phyloP scores from a whole-genome alignment of 2,797 vertebrate genomes.

The Sebastes cheni region DNA sequence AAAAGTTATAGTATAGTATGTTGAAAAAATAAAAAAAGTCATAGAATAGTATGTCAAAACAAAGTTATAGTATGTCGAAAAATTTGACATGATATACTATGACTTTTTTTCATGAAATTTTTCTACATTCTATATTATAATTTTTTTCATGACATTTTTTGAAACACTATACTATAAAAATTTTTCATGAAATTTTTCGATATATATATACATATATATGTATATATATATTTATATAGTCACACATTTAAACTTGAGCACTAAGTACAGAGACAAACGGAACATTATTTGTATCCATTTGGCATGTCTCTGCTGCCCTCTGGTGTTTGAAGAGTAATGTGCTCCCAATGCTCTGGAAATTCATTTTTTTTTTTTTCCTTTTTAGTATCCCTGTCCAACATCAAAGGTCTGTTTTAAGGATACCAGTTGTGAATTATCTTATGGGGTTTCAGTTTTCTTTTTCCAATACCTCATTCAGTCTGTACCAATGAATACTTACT shows the following conservation, averaged over 20 bases:
- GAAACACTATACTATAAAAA: no score
- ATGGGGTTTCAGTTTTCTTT: background rate
- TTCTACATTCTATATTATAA: no score
- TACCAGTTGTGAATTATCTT: background rate
- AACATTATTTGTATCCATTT: background rate
- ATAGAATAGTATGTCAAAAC: no score
- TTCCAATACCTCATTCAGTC: background rate
- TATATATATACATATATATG: no score
- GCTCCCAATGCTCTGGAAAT: background rate
- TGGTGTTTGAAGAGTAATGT: constrained; percentile 39
- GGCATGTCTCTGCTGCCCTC: constrained; percentile 62
- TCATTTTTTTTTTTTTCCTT: background rate
- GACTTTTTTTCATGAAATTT: rapidly evolving
- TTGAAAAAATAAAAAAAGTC: no score
- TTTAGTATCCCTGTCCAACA: background rate
- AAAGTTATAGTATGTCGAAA: no score
- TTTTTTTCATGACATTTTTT: no score
- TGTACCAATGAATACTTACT: background rate
- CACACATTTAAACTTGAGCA: background rate
- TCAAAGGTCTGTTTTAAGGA: background rate
- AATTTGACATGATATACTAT: no score
- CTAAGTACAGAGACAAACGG: background rate
- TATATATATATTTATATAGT: background rate
- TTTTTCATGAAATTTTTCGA: no score
- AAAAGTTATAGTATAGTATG: no score